Conservation (phyloP, 2,888 invertebrate species). For the Ophion ellenae region DNA sequence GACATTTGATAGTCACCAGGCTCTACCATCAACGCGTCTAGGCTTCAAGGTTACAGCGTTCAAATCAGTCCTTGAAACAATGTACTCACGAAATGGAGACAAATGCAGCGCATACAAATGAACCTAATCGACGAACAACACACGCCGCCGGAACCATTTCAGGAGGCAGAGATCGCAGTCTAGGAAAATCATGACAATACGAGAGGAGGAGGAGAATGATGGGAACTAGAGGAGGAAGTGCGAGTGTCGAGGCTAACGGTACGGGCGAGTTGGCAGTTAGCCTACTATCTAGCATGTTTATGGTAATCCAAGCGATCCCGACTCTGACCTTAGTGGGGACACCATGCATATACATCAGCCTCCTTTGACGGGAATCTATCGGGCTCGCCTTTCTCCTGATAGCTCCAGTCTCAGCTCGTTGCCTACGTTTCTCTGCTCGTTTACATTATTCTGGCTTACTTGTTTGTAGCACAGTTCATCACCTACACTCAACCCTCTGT, state of each 20-base stretch:
- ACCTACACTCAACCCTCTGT: constrained; percentile 9
- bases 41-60: not conserved
- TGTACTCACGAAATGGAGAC: constrained; percentile 31
- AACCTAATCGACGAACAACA: constrained; percentile 28
- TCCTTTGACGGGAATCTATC: constrained; percentile 77
- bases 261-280: constrained; percentile 72
- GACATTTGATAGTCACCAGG: too few relatives aligned
- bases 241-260: constrained; percentile 67
- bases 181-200: constrained; percentile 46
- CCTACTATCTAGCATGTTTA: constrained; percentile 78
- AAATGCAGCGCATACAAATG: constrained; percentile 62
- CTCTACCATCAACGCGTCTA: too few relatives aligned
- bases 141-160: constrained; percentile 44
- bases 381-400: constrained; percentile 29
- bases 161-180: constrained; percentile 60
- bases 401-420: constrained; percentile 44
- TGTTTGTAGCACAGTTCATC: constrained; percentile 1
- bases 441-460: constrained; percentile 41
- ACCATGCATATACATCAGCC: constrained; percentile 79
- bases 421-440: constrained; percentile 41
- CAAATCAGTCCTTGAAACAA: constrained; percentile 19
- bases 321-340: constrained; percentile 74
- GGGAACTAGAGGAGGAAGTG: constrained; percentile 54
- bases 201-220: constrained; percentile 44
- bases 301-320: constrained; percentile 77